These are phyloP conservation scores for Melitaea athalia DNA, from an alignment of 2,888 invertebrate species.

Conservation along the genomic window DNA sequence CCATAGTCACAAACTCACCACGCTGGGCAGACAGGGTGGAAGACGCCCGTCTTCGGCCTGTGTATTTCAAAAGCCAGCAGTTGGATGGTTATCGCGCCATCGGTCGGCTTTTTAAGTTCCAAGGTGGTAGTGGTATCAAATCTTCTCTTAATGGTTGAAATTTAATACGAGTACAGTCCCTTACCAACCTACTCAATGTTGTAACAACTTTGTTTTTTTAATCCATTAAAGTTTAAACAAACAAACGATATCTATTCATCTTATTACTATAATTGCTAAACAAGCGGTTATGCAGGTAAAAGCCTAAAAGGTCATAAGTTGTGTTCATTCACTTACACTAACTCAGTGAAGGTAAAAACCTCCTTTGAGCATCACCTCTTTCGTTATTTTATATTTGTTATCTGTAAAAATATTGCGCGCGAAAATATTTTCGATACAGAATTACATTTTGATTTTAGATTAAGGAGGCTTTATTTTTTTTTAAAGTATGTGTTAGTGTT, in stretches of 20 bases:
- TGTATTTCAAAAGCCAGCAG: too few relatives aligned
- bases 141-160: too few relatives aligned
- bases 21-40: too few relatives aligned
- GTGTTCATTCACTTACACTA: conserved; percentile 17
- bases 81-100: too few relatives aligned
- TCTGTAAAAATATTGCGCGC: background rate
- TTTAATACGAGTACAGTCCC: too few relatives aligned
- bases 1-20: too few relatives aligned
- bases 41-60: too few relatives aligned
- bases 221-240: background rate
- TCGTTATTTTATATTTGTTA: background rate
- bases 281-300: conserved; percentile 13
- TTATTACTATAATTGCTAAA: conserved; percentile 24
- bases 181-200: too few relatives aligned
- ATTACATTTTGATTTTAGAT: background rate
- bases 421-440: background rate
- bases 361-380: conserved; percentile 10
- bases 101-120: too few relatives aligned
- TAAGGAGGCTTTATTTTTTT: background rate
- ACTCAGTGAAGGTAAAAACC: conserved; percentile 27
- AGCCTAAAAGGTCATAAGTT: conserved; percentile 32
- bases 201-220: too few relatives aligned
- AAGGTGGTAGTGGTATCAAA: too few relatives aligned
- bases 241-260: background rate
- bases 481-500: background rate